Conservation (phyloP, 2,888 invertebrate species). For the Heliconius hortense region DNA sequence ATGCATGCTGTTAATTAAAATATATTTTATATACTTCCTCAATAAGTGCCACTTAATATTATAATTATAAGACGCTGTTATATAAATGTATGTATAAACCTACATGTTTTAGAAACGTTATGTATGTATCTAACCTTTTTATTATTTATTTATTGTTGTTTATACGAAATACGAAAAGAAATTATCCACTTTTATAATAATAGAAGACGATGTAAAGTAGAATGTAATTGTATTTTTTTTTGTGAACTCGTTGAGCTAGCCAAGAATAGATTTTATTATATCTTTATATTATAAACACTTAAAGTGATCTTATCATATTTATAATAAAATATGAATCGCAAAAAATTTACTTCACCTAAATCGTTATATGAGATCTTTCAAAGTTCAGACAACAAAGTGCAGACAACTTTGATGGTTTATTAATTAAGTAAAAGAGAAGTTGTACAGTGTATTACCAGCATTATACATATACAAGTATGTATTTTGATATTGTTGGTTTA, state of each 20-base stretch:
- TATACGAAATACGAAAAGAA: not conserved
- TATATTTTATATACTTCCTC: slow-evolving; percentile 34
- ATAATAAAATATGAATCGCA: not conserved
- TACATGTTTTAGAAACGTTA: slow-evolving; percentile 11
- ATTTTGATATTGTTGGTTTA: too few species aligned
- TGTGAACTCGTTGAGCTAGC: slow-evolving; percentile 1
- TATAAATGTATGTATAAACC: slow-evolving; percentile 9
- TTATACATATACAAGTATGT: not conserved
- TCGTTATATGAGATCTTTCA: not conserved
- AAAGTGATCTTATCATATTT: not conserved
- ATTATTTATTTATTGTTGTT: slow-evolving; percentile 16
- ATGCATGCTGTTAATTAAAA: slow-evolving; percentile 29
- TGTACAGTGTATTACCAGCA: not conserved
- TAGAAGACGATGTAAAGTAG: not conserved
- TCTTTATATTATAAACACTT: not conserved
- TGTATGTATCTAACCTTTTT: slow-evolving; percentile 2
- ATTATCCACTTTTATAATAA: not conserved
- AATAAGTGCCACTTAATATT: slow-evolving; percentile 25
- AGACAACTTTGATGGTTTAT: not conserved
- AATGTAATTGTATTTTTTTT: not conserved
- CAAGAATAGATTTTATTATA: not conserved
- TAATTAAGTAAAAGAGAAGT: not conserved
- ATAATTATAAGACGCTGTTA: slow-evolving; percentile 23
- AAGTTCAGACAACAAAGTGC: not conserved
- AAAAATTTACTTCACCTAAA: not conserved